phyloP scores from a whole-genome alignment of 1,140 invertebrate species.

The Phortica variegata region DNA sequence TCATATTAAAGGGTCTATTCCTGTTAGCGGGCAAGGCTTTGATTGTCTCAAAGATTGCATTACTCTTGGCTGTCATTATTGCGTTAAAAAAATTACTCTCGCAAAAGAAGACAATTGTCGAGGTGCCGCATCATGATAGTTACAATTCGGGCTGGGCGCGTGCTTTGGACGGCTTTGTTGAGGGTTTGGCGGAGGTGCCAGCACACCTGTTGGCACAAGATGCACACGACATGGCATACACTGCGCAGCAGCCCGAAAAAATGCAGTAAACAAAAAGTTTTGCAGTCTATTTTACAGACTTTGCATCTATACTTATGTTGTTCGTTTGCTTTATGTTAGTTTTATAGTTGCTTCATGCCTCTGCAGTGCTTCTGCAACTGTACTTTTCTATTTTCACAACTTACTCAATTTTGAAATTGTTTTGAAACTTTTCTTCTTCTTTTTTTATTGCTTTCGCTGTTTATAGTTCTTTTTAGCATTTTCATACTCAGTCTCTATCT shows the following conservation, averaged over 20 bases:
- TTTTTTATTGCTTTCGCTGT: no score
- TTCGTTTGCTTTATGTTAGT: no score
- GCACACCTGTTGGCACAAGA: constrained; percentile 55
- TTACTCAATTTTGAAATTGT: no score
- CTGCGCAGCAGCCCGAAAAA: constrained; percentile 61
- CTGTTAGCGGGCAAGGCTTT: constrained; percentile 80
- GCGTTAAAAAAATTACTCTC: constrained; percentile 80
- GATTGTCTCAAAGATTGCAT: constrained; percentile 77
- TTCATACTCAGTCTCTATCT: no score
- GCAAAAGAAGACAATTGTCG: constrained; percentile 72
- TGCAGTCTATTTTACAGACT: no score
- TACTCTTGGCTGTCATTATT: constrained; percentile 75
- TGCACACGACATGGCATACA: constrained; percentile 67
- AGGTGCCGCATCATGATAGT: constrained; percentile 65
- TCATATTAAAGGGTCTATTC: constrained; percentile 78
- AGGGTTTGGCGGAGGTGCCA: constrained; percentile 47
- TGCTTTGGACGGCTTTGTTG: constrained; percentile 60
- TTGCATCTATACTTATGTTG: no score
- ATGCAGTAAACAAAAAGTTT: no score
- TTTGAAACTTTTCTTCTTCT: no score
- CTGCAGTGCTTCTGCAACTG: no score
- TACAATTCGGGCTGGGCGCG: constrained; percentile 65
- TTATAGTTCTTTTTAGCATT: no score
- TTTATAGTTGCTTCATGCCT: no score
- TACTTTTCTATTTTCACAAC: no score